These are phyloP conservation scores for Pavo muticus DNA, from an alignment of 2,113 vertebrate species.

Conservation along the genomic window DNA sequence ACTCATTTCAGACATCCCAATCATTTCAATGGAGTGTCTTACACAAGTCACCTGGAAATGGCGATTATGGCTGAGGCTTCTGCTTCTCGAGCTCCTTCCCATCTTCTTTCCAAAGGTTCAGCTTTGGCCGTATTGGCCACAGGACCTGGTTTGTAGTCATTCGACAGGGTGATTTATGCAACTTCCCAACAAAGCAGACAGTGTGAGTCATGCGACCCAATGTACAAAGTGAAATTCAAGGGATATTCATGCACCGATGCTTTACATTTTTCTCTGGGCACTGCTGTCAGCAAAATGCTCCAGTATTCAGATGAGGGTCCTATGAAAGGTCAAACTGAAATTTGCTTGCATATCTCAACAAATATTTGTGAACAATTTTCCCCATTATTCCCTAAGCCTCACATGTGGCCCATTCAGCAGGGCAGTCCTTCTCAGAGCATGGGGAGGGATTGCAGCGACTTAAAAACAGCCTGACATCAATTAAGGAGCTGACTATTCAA, in stretches of 20 bases:
- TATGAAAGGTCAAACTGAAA: slow-evolving; percentile 20
- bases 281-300: not conserved
- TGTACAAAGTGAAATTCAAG: not conserved
- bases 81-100: not conserved
- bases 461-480: slow-evolving; percentile 9
- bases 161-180: not conserved
- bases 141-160: not conserved
- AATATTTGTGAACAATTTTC: slow-evolving; percentile 53
- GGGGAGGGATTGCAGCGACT: not conserved
- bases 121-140: not conserved
- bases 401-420: not conserved
- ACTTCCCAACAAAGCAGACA: slow-evolving; percentile 8
- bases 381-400: slow-evolving; percentile 1
- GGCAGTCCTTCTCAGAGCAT: not conserved
- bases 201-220: not conserved
- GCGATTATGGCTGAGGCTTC: not conserved
- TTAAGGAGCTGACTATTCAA: slow-evolving; percentile 59
- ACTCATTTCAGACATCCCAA: not conserved
- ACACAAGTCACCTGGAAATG: not conserved
- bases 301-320: slow-evolving; percentile 31
- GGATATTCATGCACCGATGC: not conserved
- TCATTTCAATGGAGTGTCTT: not conserved
- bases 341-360: slow-evolving; percentile 25
- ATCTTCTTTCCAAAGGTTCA: not conserved
- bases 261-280: slow-evolving; percentile 26